phyloP scores from a whole-genome alignment of 2,888 invertebrate species.

The Deilephila elpenor region DNA sequence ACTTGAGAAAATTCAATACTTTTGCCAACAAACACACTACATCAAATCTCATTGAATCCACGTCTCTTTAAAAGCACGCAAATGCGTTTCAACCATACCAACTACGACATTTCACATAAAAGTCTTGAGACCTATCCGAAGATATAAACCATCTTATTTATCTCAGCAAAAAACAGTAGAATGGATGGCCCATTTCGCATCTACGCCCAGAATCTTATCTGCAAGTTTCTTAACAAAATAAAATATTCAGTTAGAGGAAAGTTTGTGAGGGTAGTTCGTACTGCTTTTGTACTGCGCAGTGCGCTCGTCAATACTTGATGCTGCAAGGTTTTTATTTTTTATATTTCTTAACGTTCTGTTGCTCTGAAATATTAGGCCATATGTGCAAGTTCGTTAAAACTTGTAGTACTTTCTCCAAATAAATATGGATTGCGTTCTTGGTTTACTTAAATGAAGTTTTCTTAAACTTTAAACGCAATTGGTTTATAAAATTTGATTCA shows the following conservation, averaged over 20 bases:
- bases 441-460: too few species aligned
- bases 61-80: too few species aligned
- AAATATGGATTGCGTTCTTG: too few species aligned
- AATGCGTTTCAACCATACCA: too few species aligned
- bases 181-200: slow-evolving; percentile 12
- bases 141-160: slow-evolving; percentile 9
- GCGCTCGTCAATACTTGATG: slow-evolving; percentile 1
- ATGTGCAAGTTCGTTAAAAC: too few species aligned
- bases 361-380: too few species aligned
- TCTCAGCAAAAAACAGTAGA: background rate
- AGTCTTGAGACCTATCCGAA: background rate
- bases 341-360: background rate
- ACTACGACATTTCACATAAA: background rate
- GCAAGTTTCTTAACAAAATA: slow-evolving; percentile 7
- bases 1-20: too few species aligned
- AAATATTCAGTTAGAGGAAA: background rate
- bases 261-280: background rate
- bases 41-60: too few species aligned
- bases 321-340: background rate
- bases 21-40: too few species aligned
- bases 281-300: background rate
- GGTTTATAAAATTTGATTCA: too few species aligned
- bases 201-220: background rate
- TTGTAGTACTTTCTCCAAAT: too few species aligned
- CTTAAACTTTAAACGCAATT: too few species aligned